Evolutionary conservation across 2,888 invertebrate genomes (phyloP), one percentile per base, ranked within the genome.

Genomic region (Mechanitis messenoides): DNA sequence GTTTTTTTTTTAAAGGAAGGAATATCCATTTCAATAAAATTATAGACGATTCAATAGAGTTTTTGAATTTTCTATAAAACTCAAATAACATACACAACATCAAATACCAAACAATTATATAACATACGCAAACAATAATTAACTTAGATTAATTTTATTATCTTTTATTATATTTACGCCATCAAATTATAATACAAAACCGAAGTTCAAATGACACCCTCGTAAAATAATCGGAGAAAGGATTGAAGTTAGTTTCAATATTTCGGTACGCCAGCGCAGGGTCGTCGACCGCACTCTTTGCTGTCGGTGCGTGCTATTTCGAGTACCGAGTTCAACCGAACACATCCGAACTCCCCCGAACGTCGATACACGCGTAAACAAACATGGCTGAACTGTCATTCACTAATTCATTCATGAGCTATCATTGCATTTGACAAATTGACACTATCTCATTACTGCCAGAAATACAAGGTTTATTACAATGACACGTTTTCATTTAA

Each of bases 371-470:
- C 83, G 84, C 86, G 87, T 88, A 89, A 87, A 88, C 87, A 89
- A 87, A 87, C 82, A 87, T 87, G 87, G 85, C 84, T 74, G 85
- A 84, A 81, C 84, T 88, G 87, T 89, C 90, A 90, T 89, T 89
- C 87, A 87, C 75, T 85, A 85, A 87, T 86, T 87, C 90, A 89
- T 89, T 90, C 89, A 88, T 86, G 83, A 83, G 79, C 76, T 75
- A 85, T 83, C 80, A 83, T 81, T 84, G 81, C 83, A 81, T 80
- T 84, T 84, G 83, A 84, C 83, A 81, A 85, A 83, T 79, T 76
- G 77, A 76, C 73, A 75, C 74, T 74, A 77, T 79, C 77, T 80
- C 74, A 81, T 79, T 83, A 82, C 76, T 74, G 56, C 45, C 56
- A 56, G 47, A 58, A 61, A 70, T 68, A 61, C 61, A 69, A 66